Evolutionary conservation across 2,113 vertebrate genomes (phyloP).

Genomic region (Pterocles orientalis): DNA sequence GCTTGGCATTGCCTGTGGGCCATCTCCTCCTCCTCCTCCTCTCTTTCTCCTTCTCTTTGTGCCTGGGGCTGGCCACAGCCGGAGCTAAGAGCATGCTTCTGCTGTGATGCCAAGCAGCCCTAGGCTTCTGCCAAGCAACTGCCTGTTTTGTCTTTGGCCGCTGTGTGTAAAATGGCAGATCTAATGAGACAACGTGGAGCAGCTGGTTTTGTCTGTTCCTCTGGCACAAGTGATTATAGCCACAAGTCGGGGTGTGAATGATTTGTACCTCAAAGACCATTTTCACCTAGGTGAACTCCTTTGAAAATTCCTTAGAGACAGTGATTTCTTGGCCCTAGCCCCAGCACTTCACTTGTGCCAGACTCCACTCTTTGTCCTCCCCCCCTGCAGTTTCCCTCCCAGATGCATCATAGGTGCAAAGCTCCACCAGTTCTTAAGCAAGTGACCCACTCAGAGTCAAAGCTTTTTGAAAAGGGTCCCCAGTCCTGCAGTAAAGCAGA

Average conservation of each 20-base stretch:
- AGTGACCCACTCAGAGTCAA: neutral
- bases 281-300: conserved; percentile 41
- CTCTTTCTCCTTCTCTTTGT: conserved; percentile 21
- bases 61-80: conserved; percentile 40
- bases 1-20: neutral
- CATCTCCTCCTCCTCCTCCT: neutral
- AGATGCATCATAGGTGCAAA: fast-evolving
- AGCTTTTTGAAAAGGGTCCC: neutral
- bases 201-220: conserved; percentile 71
- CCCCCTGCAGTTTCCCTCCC: neutral
- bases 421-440: neutral
- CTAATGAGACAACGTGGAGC: conserved; percentile 68
- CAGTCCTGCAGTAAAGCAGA: neutral
- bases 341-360: neutral
- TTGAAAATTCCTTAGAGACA: conserved; percentile 12
- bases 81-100: conserved; percentile 21
- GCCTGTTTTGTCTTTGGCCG: conserved; percentile 65
- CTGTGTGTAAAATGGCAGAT: conserved; percentile 65
- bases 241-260: conserved; percentile 26
- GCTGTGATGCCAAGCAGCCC: conserved; percentile 60
- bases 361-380: neutral
- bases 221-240: conserved; percentile 55
- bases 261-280: conserved; percentile 32
- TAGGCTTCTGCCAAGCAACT: conserved; percentile 63
- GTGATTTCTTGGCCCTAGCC: neutral